Evolutionary conservation across 2,888 invertebrate genomes (phyloP).

Genomic region (Lycocerus yunnanus): DNA sequence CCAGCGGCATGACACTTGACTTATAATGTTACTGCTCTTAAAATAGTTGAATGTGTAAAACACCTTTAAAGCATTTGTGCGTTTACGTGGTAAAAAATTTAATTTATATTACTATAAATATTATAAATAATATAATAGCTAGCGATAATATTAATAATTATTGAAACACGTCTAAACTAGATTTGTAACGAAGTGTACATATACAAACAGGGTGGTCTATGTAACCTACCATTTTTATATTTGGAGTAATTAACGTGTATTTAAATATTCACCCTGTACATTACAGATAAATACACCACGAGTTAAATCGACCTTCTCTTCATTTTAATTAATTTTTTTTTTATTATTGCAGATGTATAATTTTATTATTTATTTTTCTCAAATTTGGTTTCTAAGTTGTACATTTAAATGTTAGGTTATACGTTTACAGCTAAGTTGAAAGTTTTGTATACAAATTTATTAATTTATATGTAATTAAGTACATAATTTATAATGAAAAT

Average conservation of each 20-base stretch:
- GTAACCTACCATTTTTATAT: constrained; percentile 19
- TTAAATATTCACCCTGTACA: constrained; percentile 16
- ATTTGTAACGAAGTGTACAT: constrained; percentile 27
- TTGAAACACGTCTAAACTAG: constrained; percentile 22
- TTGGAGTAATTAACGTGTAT: constrained; percentile 1
- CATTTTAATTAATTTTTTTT: neutral
- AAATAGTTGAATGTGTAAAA: constrained; percentile 50
- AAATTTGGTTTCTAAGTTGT: neutral
- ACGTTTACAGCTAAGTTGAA: constrained; percentile 35
- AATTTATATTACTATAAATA: constrained; percentile 38
- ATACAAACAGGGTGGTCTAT: constrained; percentile 25
- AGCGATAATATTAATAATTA: constrained; percentile 21
- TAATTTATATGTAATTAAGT: constrained; percentile 51
- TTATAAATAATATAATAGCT: constrained; percentile 21
- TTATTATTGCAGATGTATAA: neutral
- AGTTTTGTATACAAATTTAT: constrained; percentile 45
- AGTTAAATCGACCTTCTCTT: neutral
- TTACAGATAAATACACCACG: neutral
- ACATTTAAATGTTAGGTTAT: neutral
- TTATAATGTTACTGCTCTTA: constrained; percentile 48
- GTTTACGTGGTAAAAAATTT: constrained; percentile 43
- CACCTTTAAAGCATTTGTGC: constrained; percentile 42
- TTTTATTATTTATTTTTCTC: neutral
- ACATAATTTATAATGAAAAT: constrained; percentile 55
- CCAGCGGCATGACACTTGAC: constrained; percentile 54